Evolutionary conservation across 1,140 invertebrate species (phyloP).

Genomic region (Trachymyrmex cornetzi): DNA sequence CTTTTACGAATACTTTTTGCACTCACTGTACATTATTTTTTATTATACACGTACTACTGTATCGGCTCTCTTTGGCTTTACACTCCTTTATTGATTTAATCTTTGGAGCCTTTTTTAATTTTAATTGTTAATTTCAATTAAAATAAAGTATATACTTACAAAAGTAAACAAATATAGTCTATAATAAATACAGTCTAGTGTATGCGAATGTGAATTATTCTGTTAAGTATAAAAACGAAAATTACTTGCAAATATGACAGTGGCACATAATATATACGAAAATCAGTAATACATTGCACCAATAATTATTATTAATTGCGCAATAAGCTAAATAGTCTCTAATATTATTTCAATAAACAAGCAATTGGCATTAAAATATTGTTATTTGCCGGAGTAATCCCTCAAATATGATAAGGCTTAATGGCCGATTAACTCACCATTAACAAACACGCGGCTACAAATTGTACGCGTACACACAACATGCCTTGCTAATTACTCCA

Average conservation of each 20-base stretch:
- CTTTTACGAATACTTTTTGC: too few species aligned
- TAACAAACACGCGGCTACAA: conserved; percentile 49
- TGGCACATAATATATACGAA: neutral
- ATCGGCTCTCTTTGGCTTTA: too few species aligned
- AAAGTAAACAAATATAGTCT: neutral
- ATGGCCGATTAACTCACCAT: conserved; percentile 59
- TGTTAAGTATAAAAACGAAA: neutral
- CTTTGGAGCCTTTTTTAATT: too few species aligned
- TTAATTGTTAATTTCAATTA: too few species aligned
- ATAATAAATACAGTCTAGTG: neutral
- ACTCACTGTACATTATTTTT: too few species aligned
- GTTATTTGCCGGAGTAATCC: conserved; percentile 31
- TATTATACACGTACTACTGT: too few species aligned
- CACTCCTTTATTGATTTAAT: too few species aligned
- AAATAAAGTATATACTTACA: neutral
- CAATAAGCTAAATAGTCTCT: conserved; percentile 38
- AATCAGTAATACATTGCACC: neutral
- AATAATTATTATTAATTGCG: conserved; percentile 55
- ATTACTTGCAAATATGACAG: conserved; percentile 16
- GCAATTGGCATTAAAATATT: conserved; percentile 24
- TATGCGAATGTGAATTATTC: neutral
- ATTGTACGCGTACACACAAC: neutral
- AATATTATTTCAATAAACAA: conserved; percentile 48
- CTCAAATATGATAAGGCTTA: conserved; percentile 43
- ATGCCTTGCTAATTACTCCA: conserved; percentile 33